Evolutionary conservation across 2,888 invertebrate species (phyloP), one percentile per base, ranked within the genome.

Genomic region (Dinocampus coccinellae): DNA sequence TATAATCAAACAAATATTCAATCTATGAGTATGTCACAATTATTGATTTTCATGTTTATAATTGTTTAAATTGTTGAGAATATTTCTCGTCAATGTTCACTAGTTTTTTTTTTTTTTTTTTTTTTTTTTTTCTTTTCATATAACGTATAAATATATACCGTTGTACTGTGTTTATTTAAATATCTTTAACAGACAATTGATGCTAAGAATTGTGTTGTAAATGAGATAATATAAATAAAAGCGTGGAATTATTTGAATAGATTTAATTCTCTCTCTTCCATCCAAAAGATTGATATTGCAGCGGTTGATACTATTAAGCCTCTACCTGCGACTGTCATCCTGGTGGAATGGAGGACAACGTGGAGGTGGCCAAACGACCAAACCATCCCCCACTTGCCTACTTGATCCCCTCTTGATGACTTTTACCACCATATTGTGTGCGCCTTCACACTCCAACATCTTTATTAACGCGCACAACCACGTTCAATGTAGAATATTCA

Each of bases 301-400:
- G 26, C 7, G 22, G 11, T 11, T 22, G 22, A 53, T 34, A 52
- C 16, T 3, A 66, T 79, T 57, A 74, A 78, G 76, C 81, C 82
- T 85, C 83, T 77, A 81, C 77, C 75, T 74, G 75, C 70, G 75
- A 84, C 83, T 85, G 82, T 70, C 82, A 78, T 80, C 84, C 84
- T 85, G 84, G 77, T 85, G 81, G 70, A 65, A 58, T 68, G 73
- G 82, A 82, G 82, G 79, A 81, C 78, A 78, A 75, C 77, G 79
- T 84, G 84, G 84, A 85, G 84, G 84, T 85, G 85, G 85, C 83
- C 80, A 78, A 81, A 80, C 76, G 77, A 68, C 66, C 70, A 75
- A 77, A 81, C 78, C 81, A 82, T 78, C 67, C 83, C 84, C 84
- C 82, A 81, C 81, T 79, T 73, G 75, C 52, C 65, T 57, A 73